Evolutionary conservation across 2,888 invertebrate species (phyloP).

Genomic region (Mythimna ferrago): DNA sequence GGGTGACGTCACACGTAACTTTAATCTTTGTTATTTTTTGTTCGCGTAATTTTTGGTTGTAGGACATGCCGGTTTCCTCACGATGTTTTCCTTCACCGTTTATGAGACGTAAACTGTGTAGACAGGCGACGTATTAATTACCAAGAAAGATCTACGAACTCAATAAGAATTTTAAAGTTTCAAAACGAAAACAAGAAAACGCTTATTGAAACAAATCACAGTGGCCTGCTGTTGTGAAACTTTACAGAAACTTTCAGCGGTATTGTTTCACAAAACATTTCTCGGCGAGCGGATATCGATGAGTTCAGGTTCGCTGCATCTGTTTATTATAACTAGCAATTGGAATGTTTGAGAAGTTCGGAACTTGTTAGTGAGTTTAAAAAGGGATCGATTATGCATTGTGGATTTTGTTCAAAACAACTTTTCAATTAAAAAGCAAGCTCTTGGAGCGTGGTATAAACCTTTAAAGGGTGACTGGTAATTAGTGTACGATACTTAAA

Average conservation of each 20-base stretch:
- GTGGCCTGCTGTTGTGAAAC: conserved; percentile 6
- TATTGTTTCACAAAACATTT: conserved; percentile 26
- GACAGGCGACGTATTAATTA: not conserved
- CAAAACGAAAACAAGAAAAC: conserved; percentile 15
- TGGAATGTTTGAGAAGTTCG: conserved; percentile 14
- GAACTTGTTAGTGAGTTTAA: conserved; percentile 33
- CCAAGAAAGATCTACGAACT: not conserved
- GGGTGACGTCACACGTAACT: too few species aligned
- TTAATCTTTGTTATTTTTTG: too few species aligned
- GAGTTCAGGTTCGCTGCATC: conserved; percentile 34
- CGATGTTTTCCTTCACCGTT: too few species aligned
- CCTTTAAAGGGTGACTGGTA: too few species aligned
- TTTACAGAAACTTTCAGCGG: conserved; percentile 31
- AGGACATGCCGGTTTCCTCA: too few species aligned
- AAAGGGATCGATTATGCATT: too few species aligned
- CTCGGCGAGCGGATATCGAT: conserved; percentile 1
- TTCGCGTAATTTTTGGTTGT: too few species aligned
- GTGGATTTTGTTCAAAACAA: too few species aligned
- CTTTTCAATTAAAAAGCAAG: too few species aligned
- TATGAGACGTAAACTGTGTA: too few species aligned
- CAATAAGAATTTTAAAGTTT: conserved; percentile 12
- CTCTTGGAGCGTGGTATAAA: too few species aligned
- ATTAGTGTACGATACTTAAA: too few species aligned
- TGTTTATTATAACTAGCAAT: conserved; percentile 32
- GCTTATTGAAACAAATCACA: conserved; percentile 28